These are phyloP conservation scores for Cynodonichthys magdalenae DNA, from an alignment of 2,797 vertebrate species.

Conservation along the genomic window DNA sequence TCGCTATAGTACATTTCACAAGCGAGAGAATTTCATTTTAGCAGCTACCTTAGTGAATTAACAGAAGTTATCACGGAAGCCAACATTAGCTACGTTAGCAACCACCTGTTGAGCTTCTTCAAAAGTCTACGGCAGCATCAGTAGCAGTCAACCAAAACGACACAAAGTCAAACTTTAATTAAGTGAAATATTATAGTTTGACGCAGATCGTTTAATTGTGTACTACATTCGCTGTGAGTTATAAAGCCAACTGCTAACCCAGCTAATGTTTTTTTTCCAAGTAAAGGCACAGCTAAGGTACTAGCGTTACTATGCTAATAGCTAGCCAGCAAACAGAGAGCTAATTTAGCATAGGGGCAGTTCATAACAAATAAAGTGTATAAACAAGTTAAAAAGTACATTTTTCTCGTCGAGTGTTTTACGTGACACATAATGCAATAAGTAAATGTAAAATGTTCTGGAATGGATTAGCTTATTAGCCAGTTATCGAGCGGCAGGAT, in stretches of 20 bases:
- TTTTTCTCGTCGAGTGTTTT: neutral
- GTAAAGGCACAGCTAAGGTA: conserved; percentile 48
- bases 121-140: conserved; percentile 21
- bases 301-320: conserved; percentile 56
- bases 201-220: neutral
- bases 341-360: neutral
- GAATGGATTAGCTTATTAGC: conserved; percentile 53
- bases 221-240: conserved; percentile 4
- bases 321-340: conserved; percentile 32
- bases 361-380: neutral
- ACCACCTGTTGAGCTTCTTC: conserved; percentile 70
- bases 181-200: neutral
- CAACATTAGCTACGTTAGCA: conserved; percentile 44
- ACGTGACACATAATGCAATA: neutral
- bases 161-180: neutral
- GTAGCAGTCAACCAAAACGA: conserved; percentile 2
- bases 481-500: conserved; percentile 41
- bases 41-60: neutral
- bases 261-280: conserved; percentile 36
- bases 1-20: too few relatives aligned
- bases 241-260: conserved; percentile 19
- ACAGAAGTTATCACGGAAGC: conserved; percentile 16
- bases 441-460: neutral
- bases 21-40: neutral
- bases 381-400: neutral